Conservation (phyloP, 2,797 vertebrate genomes). For the Squalus acanthias region DNA sequence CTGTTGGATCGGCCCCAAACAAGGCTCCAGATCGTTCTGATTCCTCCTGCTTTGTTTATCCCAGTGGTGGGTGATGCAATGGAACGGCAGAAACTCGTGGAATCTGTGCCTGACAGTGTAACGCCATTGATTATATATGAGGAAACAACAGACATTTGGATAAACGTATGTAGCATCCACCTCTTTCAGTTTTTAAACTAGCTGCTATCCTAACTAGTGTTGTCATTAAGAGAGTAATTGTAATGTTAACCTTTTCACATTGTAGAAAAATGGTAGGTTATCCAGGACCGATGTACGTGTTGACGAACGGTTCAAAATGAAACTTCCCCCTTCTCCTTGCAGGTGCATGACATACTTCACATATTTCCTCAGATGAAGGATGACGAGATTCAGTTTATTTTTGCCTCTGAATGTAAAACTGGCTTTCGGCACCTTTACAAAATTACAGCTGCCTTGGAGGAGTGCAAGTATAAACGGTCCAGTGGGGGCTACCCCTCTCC, state of each 20-base stretch:
- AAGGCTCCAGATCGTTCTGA: slow-evolving; percentile 68
- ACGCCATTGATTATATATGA: slow-evolving; percentile 69
- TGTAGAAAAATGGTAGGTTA: neutral
- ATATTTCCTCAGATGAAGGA: slow-evolving; percentile 65
- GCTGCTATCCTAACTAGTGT: neutral
- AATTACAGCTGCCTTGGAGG: slow-evolving; percentile 59
- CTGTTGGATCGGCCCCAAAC: slow-evolving; percentile 69
- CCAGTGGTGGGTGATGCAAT: slow-evolving; percentile 63
- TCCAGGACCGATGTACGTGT: too few relatives aligned
- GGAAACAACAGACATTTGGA: slow-evolving; percentile 71
- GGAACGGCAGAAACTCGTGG: slow-evolving; percentile 62
- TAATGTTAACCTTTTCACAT: neutral
- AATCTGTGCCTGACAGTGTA: slow-evolving; percentile 61
- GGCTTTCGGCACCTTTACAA: slow-evolving; percentile 69
- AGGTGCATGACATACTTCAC: slow-evolving; percentile 72
- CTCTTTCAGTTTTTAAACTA: neutral
- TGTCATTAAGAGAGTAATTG: neutral
- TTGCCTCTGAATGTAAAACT: slow-evolving; percentile 71
- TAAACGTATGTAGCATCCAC: slow-evolving; percentile 59
- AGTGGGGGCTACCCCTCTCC: slow-evolving; percentile 59
- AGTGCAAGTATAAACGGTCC: slow-evolving; percentile 61
- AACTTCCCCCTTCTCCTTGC: slow-evolving; percentile 37
- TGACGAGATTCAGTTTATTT: slow-evolving; percentile 69
- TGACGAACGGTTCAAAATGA: neutral
- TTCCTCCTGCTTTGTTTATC: slow-evolving; percentile 68